Percentiles rank a stretch among this genome's conserved stretches.
These are phyloP conservation scores for Syngnathus rostellatus DNA, from an alignment of 2,797 vertebrate species.

Conservation along the genomic window DNA sequence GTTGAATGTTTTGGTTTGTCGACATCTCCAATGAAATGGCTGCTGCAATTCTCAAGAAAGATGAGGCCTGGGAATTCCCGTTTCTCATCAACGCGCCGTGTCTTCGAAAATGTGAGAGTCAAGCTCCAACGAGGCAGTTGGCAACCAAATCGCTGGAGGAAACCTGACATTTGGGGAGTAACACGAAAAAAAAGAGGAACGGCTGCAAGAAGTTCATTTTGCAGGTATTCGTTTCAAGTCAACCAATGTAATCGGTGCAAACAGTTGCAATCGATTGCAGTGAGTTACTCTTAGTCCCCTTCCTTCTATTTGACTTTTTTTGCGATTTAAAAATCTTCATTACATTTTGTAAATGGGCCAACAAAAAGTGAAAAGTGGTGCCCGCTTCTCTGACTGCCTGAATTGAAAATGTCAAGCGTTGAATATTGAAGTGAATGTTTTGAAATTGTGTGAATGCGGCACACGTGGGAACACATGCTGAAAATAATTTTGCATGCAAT, in stretches of 20 bases:
- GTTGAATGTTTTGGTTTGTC: constrained; percentile 48
- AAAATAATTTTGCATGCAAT: constrained; percentile 42
- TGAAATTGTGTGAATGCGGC: constrained; percentile 28
- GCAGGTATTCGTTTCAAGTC: neutral
- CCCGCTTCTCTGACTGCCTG: constrained; percentile 6
- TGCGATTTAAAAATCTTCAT: no score
- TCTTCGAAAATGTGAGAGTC: constrained; percentile 37
- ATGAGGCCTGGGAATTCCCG: constrained; percentile 54
- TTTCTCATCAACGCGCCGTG: constrained; percentile 47
- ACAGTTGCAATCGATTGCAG: no score
- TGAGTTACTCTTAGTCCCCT: no score
- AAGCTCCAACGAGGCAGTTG: constrained; percentile 22
- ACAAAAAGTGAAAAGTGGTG: constrained; percentile 18
- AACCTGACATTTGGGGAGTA: constrained; percentile 11
- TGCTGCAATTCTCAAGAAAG: constrained; percentile 46
- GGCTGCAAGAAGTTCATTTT: constrained; percentile 4
- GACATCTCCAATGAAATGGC: constrained; percentile 35
- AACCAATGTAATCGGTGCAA: no score
- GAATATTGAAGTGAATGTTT: constrained; percentile 43
- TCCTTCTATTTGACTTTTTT: no score
- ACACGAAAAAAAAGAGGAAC: constrained; percentile 16
- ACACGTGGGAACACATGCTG: constrained; percentile 30
- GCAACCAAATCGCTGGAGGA: constrained; percentile 21
- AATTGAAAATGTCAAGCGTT: constrained; percentile 42
- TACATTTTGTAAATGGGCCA: neutral